These are phyloP conservation scores for Paracyprichromis sp. DNA, from an alignment of 2,113 vertebrate genomes.

Conservation along the genomic window DNA sequence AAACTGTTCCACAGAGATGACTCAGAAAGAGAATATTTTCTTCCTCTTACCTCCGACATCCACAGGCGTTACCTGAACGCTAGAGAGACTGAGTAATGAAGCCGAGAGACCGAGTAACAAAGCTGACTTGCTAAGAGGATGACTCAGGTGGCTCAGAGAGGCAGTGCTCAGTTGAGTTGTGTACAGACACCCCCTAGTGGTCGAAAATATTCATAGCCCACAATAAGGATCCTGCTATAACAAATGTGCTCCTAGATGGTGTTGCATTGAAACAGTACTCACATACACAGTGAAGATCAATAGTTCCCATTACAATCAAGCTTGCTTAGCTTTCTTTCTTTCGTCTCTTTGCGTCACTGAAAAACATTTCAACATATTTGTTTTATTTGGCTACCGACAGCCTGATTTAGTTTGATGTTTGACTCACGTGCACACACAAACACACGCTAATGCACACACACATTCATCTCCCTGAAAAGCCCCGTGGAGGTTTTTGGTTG, in stretches of 20 bases:
- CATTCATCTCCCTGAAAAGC: conserved; percentile 6
- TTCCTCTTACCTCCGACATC: neutral
- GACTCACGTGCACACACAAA: neutral
- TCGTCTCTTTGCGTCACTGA: neutral
- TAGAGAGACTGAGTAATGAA: neutral
- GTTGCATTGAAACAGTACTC: neutral
- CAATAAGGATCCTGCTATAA: neutral
- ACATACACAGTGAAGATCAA: neutral
- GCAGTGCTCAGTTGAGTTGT: conserved; percentile 4
- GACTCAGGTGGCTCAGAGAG: conserved; percentile 23
- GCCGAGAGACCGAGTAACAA: neutral
- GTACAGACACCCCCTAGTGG: conserved; percentile 64
- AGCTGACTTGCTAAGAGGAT: neutral
- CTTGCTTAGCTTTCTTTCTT: neutral
- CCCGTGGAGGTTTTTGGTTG: conserved; percentile 49
- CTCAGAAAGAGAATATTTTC: conserved; percentile 10
- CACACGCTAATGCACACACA: neutral
- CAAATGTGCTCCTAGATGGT: neutral
- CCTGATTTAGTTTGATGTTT: neutral
- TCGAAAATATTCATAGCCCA: neutral
- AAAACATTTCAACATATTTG: neutral
- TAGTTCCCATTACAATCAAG: neutral
- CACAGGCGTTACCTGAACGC: neutral
- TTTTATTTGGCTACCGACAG: neutral
- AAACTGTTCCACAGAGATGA: conserved; percentile 20